Evolutionary conservation across 2,888 invertebrate genomes (phyloP), one percentile per base, ranked within the genome.

Genomic region (Monochamus alternatus): DNA sequence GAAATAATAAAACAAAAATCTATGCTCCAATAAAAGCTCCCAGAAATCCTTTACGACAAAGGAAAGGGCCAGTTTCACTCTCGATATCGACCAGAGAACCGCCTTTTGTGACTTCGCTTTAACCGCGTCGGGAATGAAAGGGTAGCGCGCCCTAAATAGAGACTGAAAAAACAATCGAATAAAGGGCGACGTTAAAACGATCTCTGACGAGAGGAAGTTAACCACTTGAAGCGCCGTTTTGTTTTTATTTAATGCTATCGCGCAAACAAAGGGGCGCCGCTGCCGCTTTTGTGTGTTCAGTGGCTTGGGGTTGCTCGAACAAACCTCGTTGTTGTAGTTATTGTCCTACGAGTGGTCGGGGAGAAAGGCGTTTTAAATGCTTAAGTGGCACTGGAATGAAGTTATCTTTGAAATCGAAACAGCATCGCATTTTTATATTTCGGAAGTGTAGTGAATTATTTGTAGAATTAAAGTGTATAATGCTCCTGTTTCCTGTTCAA

Each of bases 121-220:
- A 14, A 47, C 8, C 44, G 22, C 30, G 30, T 47, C 22, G n/a
- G 5, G 5, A 64, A 30, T 44, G 30, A 63, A 63, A 63, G 64
- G 22, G n/a, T 10, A 64, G 64, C 44, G 47, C 47, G 22, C 22
- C 22, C 22, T 30, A 12, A 0, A 31, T 30, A 47, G 22, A 47
- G 47, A 22, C 5, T 64, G 64, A 47, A 64, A 47, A 47, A 47
- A 64, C 64, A 64, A 64, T 64, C 47, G 47, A 64, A 64, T 47
- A 64, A 63, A 14, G 62, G 8, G 12, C 62, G 2, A n/a, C 14
- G 5, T 63, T 31, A 64, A 64, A 44, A 8, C 64, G 64, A 51
- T 64, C 47, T 10, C 47, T 64, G 64, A 47, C 64, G 30, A 44
- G 30, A 44, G 47, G 44, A 64, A 64, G 64, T 64, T 64, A 51